These are phyloP conservation scores for Virgularia gustaviana DNA, from an alignment of 92 coral and sea anemone genomes.

Conservation along the genomic window DNA sequence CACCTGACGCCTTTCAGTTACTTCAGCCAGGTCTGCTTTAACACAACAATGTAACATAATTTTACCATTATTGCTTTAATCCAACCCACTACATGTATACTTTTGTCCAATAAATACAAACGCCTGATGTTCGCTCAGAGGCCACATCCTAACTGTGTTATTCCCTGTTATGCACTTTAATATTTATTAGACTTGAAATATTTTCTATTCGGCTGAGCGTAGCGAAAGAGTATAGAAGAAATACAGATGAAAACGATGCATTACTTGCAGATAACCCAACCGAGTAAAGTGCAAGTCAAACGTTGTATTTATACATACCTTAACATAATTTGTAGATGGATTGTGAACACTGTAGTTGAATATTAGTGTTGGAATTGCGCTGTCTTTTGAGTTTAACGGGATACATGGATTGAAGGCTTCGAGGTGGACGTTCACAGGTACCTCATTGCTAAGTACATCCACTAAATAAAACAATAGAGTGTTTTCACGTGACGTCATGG, in stretches of 20 bases:
- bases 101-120: too few species aligned
- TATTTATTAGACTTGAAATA: too few species aligned
- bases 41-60: too few species aligned
- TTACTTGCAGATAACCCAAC: not conserved
- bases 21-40: too few species aligned
- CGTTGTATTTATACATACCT: conserved; percentile 38
- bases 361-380: conserved; percentile 75
- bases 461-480: conserved; percentile 41
- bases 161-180: not conserved
- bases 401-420: conserved; percentile 89
- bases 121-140: too few species aligned
- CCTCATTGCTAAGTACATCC: conserved; percentile 65
- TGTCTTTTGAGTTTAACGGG: conserved; percentile 80
- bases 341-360: conserved; percentile 81
- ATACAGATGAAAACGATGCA: not conserved
- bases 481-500: not conserved
- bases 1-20: too few species aligned
- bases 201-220: too few species aligned
- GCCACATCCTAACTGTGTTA: too few species aligned
- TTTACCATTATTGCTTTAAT: too few species aligned
- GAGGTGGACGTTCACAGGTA: conserved; percentile 69
- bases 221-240: too few species aligned
- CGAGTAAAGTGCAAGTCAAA: not conserved
- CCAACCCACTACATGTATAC: too few species aligned
- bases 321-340: conserved; percentile 51